Base-by-base conservation (phyloP, 1,140 invertebrate genomes). In the Linepithema humile region DNA sequence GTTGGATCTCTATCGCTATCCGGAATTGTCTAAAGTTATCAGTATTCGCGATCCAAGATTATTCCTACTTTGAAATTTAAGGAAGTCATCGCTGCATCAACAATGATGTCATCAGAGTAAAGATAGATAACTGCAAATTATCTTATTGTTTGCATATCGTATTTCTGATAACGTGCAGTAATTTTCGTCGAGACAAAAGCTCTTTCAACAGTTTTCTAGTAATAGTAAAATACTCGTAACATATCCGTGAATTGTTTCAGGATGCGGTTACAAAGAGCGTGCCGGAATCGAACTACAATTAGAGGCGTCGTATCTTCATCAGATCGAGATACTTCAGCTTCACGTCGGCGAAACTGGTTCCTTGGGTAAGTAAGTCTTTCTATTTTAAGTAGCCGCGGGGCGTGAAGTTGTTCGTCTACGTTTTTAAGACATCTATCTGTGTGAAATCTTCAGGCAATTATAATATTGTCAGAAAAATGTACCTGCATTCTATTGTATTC, bases 271-370 rank as follows among this genome's bases (percentile, higher is more conserved):
- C 10, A 45, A 45, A 26, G 7, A 40, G 40, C 6, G 5, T 23
- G 29, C 9, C 29, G 3, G 17, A 64, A 45, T 35, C 9, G 20
- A 48, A 38, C 45, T 43, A 32, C 5, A 7, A 65, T 69, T 67
- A 29, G 10, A 62, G 3, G 26, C 4, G n/a, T 70, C 12, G 26
- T 35, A 48, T 23, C 15, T 20, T 26, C 20, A 26, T n/a, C 20
- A 26, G 65, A 57, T 64, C 26, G n/a, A 53, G 20, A 55, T 17
- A 57, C 40, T 48, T 75, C 26, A 40, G 12, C n/a, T 82, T 84
- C 12, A 57, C 20, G 1, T 43, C 9, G 6, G 38, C 40, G 20
- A 53, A 83, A 83, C 67, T 85, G 69, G 57, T 85, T 75, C 60
- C 23, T 45, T 12, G n/a, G n/a, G n/a, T n/a, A n/a, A 9, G 5